Conservation (phyloP, 2,888 invertebrate genomes). For the Perizoma flavofasciatum region DNA sequence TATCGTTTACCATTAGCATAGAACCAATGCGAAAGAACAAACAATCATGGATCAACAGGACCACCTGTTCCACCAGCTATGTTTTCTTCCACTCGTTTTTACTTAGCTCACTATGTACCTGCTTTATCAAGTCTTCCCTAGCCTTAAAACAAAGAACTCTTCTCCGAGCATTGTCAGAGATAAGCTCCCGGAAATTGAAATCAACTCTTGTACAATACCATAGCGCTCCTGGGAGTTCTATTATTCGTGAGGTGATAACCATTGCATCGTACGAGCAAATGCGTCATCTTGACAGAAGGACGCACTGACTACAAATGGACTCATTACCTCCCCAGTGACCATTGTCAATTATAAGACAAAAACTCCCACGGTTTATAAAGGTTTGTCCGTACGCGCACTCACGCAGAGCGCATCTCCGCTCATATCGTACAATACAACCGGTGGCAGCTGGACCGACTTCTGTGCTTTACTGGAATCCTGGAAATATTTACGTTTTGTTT, state of each 20-base stretch:
- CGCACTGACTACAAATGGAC: slow-evolving; percentile 77
- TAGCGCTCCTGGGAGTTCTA: slow-evolving; percentile 45
- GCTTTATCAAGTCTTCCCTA: too few relatives aligned
- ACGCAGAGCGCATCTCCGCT: slow-evolving; percentile 77
- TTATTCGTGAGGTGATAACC: slow-evolving; percentile 63
- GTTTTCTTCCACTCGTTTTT: too few relatives aligned
- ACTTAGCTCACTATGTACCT: too few relatives aligned
- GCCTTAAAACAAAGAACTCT: too few relatives aligned
- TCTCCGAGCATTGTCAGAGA: background rate
- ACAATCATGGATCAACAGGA: too few relatives aligned
- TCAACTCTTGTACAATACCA: slow-evolving; percentile 41
- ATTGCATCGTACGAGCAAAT: slow-evolving; percentile 61
- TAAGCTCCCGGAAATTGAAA: slow-evolving; percentile 33
- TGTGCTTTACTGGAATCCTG: slow-evolving; percentile 50
- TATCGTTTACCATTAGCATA: too few relatives aligned
- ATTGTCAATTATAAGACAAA: slow-evolving; percentile 80
- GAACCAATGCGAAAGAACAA: too few relatives aligned
- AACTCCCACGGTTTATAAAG: slow-evolving; percentile 83
- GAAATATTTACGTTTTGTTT: slow-evolving; percentile 13
- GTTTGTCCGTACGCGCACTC: slow-evolving; percentile 64
- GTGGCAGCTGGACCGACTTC: slow-evolving; percentile 37
- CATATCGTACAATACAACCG: slow-evolving; percentile 49
- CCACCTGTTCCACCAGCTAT: too few relatives aligned
- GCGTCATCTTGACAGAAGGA: slow-evolving; percentile 78
- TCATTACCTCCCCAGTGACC: slow-evolving; percentile 78